Evolutionary conservation across 1,140 invertebrate species (phyloP).

Genomic region (Drosophila mayri): DNA sequence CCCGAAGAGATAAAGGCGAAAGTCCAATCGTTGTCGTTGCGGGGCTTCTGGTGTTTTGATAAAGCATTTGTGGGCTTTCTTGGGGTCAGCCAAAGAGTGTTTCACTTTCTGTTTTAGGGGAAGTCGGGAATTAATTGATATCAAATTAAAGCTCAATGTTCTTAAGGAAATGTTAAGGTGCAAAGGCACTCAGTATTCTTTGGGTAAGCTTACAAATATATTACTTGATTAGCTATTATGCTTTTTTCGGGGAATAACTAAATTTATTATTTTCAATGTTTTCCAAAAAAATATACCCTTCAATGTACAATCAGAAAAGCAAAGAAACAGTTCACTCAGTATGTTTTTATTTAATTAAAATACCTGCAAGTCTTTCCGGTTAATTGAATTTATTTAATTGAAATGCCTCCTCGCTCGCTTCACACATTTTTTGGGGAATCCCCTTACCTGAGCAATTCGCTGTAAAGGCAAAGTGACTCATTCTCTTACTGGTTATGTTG

Average conservation of each 20-base stretch:
- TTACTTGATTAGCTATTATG: too few relatives aligned
- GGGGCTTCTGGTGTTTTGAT: conserved; percentile 31
- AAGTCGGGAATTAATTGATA: neutral
- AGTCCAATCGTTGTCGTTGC: conserved; percentile 1
- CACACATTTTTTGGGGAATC: neutral
- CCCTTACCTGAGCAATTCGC: neutral
- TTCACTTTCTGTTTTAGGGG: neutral
- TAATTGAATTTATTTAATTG: too few relatives aligned
- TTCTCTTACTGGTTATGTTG: neutral
- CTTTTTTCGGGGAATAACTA: too few relatives aligned
- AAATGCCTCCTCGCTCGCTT: too few relatives aligned
- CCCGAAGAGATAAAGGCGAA: conserved; percentile 9
- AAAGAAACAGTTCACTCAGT: too few relatives aligned
- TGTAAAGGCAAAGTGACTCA: conserved; percentile 7
- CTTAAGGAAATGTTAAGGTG: neutral
- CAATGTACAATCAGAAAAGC: neutral
- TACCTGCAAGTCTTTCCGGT: too few relatives aligned
- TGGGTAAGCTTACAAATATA: neutral
- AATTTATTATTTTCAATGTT: neutral
- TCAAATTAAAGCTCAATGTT: neutral
- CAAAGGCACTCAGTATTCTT: neutral
- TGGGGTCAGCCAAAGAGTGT: neutral
- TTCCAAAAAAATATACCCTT: neutral
- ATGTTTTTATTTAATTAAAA: too few relatives aligned
- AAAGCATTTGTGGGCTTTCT: conserved; percentile 35